A percentile compares a stretch with the other conserved stretches of the same genome.
Conservation (phyloP, 2,888 invertebrate genomes). For the Cantharis nigra region DNA sequence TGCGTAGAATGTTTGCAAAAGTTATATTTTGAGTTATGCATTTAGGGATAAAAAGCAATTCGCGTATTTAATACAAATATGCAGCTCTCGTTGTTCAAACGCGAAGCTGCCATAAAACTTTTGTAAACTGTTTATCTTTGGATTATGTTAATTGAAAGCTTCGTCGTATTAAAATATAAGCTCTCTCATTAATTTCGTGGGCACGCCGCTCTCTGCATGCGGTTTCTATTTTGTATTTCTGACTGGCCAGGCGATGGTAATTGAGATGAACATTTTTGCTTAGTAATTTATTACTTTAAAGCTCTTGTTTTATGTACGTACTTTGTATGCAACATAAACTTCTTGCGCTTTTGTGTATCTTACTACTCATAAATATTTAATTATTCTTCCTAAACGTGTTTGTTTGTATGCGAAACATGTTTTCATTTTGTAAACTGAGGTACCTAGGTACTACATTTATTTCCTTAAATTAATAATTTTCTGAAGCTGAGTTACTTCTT, state of each 20-base stretch:
- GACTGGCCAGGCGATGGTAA: constrained; percentile 25
- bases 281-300: constrained; percentile 22
- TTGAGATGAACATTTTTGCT: constrained; percentile 30
- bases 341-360: constrained; percentile 23
- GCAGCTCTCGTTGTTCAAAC: constrained; percentile 18
- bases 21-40: neutral
- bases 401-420: constrained; percentile 12
- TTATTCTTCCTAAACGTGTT: constrained; percentile 10
- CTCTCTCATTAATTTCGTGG: constrained; percentile 33
- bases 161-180: constrained; percentile 34
- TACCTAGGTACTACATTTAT: neutral
- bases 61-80: constrained; percentile 26
- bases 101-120: constrained; percentile 28
- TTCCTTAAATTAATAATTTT: neutral
- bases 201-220: constrained; percentile 23
- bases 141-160: constrained; percentile 35
- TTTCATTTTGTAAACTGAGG: constrained; percentile 5
- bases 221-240: constrained; percentile 28
- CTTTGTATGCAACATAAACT: constrained; percentile 26
- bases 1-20: neutral
- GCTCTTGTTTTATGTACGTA: constrained; percentile 26
- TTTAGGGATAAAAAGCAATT: constrained; percentile 7
- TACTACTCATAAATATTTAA: constrained; percentile 23
- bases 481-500: neutral
- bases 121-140: constrained; percentile 34